Evolutionary conservation across 2,113 vertebrate species (phyloP).

Genomic region (Chascanopsetta lugubris): DNA sequence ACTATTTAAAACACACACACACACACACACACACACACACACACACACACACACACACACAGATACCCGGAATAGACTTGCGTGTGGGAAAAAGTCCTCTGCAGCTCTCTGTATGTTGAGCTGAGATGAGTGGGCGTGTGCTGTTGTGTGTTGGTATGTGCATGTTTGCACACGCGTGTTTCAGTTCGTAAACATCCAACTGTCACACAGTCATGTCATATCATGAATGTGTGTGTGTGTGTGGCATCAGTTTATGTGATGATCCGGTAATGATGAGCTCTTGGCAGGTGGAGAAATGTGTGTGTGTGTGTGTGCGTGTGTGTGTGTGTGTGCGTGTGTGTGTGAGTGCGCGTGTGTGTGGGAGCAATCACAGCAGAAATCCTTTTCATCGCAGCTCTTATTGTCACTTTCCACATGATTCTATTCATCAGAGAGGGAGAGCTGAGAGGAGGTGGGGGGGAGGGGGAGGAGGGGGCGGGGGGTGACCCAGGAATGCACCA

Average conservation of each 20-base stretch:
- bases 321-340: neutral
- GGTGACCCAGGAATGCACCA: conserved; percentile 48
- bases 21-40: conserved; percentile 4
- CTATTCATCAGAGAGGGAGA: conserved; percentile 1
- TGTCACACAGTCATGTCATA: neutral
- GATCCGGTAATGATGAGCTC: neutral
- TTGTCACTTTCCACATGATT: too few relatives aligned
- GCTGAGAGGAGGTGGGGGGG: conserved; percentile 1
- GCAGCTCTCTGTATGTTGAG: conserved; percentile 21
- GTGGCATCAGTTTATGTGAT: neutral
- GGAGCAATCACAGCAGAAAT: too few relatives aligned
- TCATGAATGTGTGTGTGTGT: neutral
- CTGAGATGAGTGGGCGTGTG: conserved; percentile 12
- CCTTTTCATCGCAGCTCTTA: too few relatives aligned
- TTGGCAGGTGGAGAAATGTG: too few relatives aligned
- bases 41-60: conserved; percentile 1
- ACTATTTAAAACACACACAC: conserved; percentile 6
- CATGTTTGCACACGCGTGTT: conserved; percentile 6
- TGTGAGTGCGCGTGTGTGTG: too few relatives aligned
- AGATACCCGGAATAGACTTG: conserved; percentile 36
- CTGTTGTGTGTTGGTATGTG: conserved; percentile 32
- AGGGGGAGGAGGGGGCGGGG: conserved; percentile 39
- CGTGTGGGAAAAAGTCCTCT: conserved; percentile 34
- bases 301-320: neutral
- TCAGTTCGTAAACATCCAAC: conserved; percentile 5